These are phyloP conservation scores for Thalassaphorura encarpata DNA, from an alignment of 1,140 invertebrate genomes.

Conservation along the genomic window DNA sequence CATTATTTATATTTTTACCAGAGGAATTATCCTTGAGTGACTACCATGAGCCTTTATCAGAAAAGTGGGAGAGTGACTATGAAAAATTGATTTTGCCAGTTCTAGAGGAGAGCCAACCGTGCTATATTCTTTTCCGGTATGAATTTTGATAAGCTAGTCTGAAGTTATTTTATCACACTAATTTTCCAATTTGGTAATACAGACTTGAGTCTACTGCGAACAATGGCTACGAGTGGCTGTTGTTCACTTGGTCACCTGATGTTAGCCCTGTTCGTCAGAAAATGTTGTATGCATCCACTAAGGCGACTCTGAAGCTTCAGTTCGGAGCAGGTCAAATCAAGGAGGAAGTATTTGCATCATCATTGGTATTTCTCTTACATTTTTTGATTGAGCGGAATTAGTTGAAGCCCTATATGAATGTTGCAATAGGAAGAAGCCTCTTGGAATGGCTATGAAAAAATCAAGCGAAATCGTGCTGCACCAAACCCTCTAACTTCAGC, in stretches of 20 bases:
- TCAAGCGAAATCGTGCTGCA: slow-evolving; percentile 61
- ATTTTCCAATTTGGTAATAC: slow-evolving; percentile 7
- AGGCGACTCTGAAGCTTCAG: slow-evolving; percentile 92
- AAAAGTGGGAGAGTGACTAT: slow-evolving; percentile 81
- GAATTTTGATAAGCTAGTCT: slow-evolving; percentile 8
- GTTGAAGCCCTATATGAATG: neutral
- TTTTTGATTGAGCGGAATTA: too few species aligned
- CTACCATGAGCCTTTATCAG: slow-evolving; percentile 50
- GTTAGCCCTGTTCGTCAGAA: slow-evolving; percentile 80
- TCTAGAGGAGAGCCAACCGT: slow-evolving; percentile 77
- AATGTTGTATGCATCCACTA: slow-evolving; percentile 98
- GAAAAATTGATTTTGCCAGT: slow-evolving; percentile 64
- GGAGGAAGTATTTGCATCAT: slow-evolving; percentile 81
- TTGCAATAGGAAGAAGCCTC: slow-evolving; percentile 70
- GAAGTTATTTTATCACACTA: neutral
- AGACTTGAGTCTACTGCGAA: slow-evolving; percentile 69
- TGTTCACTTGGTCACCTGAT: slow-evolving; percentile 92
- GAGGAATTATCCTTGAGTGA: slow-evolving; percentile 64
- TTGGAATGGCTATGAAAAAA: slow-evolving; percentile 66
- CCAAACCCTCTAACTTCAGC: slow-evolving; percentile 79
- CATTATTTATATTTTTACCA: slow-evolving; percentile 40
- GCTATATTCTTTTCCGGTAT: slow-evolving; percentile 80
- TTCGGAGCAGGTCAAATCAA: slow-evolving; percentile 85
- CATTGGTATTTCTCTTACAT: slow-evolving; percentile 44
- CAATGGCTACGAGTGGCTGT: slow-evolving; percentile 81